Evolutionary conservation across 2,113 vertebrate species (phyloP).

Genomic region (Daubentonia madagascariensis): DNA sequence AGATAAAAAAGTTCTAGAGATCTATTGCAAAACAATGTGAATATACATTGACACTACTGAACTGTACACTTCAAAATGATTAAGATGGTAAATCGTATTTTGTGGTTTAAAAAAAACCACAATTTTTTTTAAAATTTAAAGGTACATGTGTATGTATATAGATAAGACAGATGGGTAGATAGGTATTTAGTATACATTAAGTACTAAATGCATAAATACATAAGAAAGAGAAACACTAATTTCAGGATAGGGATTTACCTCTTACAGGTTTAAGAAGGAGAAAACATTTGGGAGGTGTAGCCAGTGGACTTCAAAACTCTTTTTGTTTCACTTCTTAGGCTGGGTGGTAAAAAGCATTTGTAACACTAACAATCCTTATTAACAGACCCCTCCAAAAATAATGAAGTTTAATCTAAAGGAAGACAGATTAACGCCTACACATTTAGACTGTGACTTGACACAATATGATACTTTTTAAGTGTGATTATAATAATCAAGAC

Average conservation of each 20-base stretch:
- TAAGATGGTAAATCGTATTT: neutral
- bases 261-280: neutral
- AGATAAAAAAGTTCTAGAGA: neutral
- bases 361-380: neutral
- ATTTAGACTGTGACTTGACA: neutral
- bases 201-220: neutral
- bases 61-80: neutral
- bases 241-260: neutral
- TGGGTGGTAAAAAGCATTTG: neutral
- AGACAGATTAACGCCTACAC: neutral
- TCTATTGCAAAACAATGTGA: neutral
- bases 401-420: conserved; percentile 20
- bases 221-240: neutral
- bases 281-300: neutral
- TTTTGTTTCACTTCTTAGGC: neutral
- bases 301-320: neutral
- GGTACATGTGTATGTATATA: neutral
- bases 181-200: neutral
- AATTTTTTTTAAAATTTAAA: neutral
- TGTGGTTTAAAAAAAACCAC: too few relatives aligned
- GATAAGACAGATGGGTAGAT: neutral
- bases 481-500: conserved; percentile 19
- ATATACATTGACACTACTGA: neutral
- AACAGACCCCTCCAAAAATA: neutral
- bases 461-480: neutral